phyloP scores from a whole-genome alignment of 2,113 vertebrate species.

The Urocynchramus pylzowi region DNA sequence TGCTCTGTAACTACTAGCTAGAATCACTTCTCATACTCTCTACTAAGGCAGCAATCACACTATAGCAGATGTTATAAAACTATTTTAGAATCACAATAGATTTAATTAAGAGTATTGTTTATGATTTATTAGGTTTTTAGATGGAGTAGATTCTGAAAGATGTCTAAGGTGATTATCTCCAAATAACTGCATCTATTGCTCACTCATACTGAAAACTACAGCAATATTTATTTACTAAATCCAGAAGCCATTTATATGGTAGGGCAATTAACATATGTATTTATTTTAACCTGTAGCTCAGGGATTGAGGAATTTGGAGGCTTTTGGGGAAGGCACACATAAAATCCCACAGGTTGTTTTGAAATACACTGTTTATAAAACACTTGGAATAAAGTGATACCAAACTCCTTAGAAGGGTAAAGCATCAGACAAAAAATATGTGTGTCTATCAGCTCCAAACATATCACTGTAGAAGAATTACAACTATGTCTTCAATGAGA shows the following conservation, averaged over 20 bases:
- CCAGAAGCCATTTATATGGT: neutral
- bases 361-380: neutral
- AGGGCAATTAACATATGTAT: neutral
- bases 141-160: neutral
- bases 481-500: neutral
- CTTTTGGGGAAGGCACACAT: neutral
- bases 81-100: neutral
- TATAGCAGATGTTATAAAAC: neutral
- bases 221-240: neutral
- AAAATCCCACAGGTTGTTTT: neutral
- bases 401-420: neutral
- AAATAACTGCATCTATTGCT: neutral
- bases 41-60: neutral
- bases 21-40: neutral
- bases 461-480: neutral
- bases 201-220: neutral
- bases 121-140: neutral
- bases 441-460: neutral
- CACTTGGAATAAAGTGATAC: neutral
- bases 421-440: neutral
- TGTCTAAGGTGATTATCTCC: neutral
- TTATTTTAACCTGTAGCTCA: neutral
- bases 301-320: neutral
- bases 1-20: neutral
- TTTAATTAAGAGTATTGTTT: neutral